Base-by-base conservation (phyloP, 2,797 vertebrate genomes). In the Enteromius trimaculatus region DNA sequence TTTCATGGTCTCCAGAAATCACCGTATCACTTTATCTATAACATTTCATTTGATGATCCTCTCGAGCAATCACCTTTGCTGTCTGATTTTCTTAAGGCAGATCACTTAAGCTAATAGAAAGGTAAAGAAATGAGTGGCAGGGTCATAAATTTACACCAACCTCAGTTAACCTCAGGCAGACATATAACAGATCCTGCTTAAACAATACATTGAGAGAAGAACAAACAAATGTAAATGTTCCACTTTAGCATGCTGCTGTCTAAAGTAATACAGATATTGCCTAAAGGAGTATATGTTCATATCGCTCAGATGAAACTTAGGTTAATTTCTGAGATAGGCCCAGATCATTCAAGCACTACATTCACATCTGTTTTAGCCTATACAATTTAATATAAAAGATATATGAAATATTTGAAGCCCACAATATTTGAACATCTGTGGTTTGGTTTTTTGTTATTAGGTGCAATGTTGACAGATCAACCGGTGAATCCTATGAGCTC, bases 81-180 rank as follows among this genome's bases (percentile, higher is more conserved):
- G 55, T 65, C 44, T 37, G 58, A 82, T 82, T 55, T 68, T 16
- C 71, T 76, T 82, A 31, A 75, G 75, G 66, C 80, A 84, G 83
- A 85, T 87, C 85, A 89, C 87, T 90, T 88, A 87, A 88, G 82
- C 87, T 88, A 88, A 90, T 88, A 83, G 84, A 81, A 82, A 86
- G 86, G 83, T 84, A 84, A 84, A 81, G 68, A 86, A 87, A 85
- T 86, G 86, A 87, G 71, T 68, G 83, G 29, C 70, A 80, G 39
- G 53, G 49, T 68, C 74, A 85, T 87, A 85, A 68, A 89, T 87
- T 85, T 60, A 85, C 83, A 87, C 80, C 75, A 72, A 74, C 74
- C 29, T 77, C 31, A 68, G 60, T 80, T 51, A 77, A 77, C 49
- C 60, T 42, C n/a, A 53, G 31, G 39, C 58, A 81, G 55, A n/a